Evolutionary conservation across 2,113 vertebrate genomes (phyloP).

Genomic region (Triplophysa dalaica): DNA sequence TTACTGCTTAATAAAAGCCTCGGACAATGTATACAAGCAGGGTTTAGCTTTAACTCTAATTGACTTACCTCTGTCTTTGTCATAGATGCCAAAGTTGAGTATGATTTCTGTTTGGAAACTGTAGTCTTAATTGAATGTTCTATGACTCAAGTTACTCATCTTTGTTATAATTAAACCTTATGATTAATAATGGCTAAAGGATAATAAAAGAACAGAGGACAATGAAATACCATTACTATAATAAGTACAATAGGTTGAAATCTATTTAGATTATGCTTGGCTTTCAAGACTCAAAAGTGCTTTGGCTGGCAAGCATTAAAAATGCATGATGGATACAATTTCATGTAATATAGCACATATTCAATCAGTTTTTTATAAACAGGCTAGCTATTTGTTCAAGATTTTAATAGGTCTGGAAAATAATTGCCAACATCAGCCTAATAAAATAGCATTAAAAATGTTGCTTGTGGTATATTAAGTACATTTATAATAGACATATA

Average conservation of each 20-base stretch:
- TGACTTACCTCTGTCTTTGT: no score
- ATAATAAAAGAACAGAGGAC: background rate
- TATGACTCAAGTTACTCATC: background rate
- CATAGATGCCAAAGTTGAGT: no score
- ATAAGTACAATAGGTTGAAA: background rate
- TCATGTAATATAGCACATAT: conserved; percentile 38
- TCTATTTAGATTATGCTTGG: conserved; percentile 27
- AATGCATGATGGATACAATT: conserved; percentile 34
- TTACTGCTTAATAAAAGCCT: no score
- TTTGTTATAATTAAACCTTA: background rate
- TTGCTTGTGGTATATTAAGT: background rate
- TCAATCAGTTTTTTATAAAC: conserved; percentile 35
- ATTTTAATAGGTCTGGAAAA: conserved; percentile 2
- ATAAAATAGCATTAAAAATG: background rate
- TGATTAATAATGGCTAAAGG: background rate
- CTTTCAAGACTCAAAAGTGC: conserved; percentile 32
- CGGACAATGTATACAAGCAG: no score
- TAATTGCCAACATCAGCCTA: background rate
- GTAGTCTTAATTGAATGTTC: no score
- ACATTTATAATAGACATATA: no score
- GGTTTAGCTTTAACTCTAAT: background rate
- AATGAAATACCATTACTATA: background rate
- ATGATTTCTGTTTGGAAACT: no score
- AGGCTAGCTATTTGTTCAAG: conserved; percentile 3
- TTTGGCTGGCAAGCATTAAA: conserved; percentile 36